phyloP scores from a whole-genome alignment of 2,113 vertebrate species.

The Lethenteron camtschaticum region DNA sequence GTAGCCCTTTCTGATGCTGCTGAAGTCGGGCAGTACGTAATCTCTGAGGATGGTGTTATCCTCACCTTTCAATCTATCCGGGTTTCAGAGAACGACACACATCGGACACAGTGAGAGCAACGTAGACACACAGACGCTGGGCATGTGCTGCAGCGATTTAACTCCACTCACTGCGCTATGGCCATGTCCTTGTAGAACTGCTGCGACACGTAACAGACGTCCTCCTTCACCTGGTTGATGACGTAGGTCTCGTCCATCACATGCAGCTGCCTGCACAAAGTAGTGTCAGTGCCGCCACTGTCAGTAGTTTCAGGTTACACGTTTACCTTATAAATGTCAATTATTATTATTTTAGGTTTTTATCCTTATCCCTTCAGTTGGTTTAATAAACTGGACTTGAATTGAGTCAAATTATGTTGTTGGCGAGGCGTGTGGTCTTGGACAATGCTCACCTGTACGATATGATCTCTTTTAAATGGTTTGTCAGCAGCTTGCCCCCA shows the following conservation, averaged over 20 bases:
- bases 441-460: conserved; percentile 52
- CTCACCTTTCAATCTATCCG: conserved; percentile 54
- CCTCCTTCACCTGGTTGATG: conserved; percentile 95
- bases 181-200: conserved; percentile 90
- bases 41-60: conserved; percentile 75
- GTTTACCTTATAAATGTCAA: no score
- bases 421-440: no score
- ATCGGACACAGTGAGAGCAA: no score
- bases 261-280: conserved; percentile 47
- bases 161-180: conserved; percentile 48
- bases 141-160: background rate
- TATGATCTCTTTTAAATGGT: conserved; percentile 94
- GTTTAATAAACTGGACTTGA: background rate
- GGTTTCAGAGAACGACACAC: no score
- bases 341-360: no score
- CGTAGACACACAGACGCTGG: no score
- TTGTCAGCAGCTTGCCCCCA: conserved; percentile 83
- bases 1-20: conserved; percentile 91
- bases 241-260: conserved; percentile 97
- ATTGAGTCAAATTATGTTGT: background rate
- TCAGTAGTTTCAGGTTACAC: no score
- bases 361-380: background rate
- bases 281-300: no score
- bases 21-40: conserved; percentile 93
- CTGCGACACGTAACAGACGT: conserved; percentile 86